Evolutionary conservation across 2,113 vertebrate species (phyloP).

Genomic region (Oreochromis aureus): DNA sequence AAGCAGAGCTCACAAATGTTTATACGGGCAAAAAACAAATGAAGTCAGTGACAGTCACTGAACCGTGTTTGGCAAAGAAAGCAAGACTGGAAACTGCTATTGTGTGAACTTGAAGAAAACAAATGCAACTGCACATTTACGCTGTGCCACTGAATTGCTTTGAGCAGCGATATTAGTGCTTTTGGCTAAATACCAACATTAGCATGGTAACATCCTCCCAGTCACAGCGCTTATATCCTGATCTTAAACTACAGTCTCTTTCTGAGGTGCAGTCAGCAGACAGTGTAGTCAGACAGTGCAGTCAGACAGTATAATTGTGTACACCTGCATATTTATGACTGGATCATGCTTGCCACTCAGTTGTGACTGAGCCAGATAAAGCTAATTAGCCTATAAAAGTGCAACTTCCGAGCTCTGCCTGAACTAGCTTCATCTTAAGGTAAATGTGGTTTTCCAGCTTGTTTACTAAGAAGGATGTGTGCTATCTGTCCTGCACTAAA

Average conservation of each 20-base stretch:
- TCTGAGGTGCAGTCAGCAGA: neutral
- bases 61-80: neutral
- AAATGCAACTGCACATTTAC: neutral
- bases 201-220: neutral
- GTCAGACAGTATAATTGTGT: neutral
- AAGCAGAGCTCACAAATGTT: neutral
- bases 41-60: neutral
- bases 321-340: neutral
- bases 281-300: neutral
- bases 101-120: neutral
- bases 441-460: neutral
- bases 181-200: neutral
- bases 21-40: conserved; percentile 19
- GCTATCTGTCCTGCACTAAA: neutral
- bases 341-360: neutral
- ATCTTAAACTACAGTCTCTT: neutral
- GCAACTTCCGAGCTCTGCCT: neutral
- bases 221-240: neutral
- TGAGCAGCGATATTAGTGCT: neutral
- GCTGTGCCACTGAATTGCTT: neutral
- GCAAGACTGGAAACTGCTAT: neutral
- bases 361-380: neutral
- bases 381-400: neutral
- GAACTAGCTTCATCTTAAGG: neutral
- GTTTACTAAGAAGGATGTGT: neutral